These are phyloP conservation scores for Thumatha senex DNA, from an alignment of 2,888 invertebrate genomes.

Conservation along the genomic window DNA sequence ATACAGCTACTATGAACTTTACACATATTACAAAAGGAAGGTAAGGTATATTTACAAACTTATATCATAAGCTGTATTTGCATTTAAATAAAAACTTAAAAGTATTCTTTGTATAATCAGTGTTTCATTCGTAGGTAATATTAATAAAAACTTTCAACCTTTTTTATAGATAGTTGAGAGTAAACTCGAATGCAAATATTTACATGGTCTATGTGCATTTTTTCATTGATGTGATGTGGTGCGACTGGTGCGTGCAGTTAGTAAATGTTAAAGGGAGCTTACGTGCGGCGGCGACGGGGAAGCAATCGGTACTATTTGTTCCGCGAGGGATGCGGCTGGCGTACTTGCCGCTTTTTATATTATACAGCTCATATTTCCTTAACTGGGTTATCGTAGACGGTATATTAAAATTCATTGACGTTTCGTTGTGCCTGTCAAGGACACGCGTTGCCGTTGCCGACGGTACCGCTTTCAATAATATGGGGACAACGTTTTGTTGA, in stretches of 20 bases:
- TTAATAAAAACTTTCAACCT: no score
- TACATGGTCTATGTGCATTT: neutral
- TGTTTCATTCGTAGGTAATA: no score
- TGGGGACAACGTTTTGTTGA: slow-evolving; percentile 48
- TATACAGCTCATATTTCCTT: slow-evolving; percentile 65
- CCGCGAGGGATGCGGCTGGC: slow-evolving; percentile 53
- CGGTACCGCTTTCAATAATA: slow-evolving; percentile 55
- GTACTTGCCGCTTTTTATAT: slow-evolving; percentile 69
- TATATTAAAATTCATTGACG: slow-evolving; percentile 80
- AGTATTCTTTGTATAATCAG: no score
- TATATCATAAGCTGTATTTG: no score
- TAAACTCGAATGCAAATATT: no score
- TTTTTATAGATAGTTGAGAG: no score
- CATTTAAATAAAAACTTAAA: no score
- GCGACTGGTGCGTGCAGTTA: slow-evolving; percentile 59
- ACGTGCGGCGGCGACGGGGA: slow-evolving; percentile 76
- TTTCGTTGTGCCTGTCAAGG: slow-evolving; percentile 70
- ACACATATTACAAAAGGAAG: no score
- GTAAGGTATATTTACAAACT: no score
- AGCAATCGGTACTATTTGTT: slow-evolving; percentile 67
- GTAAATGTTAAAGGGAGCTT: slow-evolving; percentile 63
- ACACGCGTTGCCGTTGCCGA: slow-evolving; percentile 63
- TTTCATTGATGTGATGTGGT: slow-evolving; percentile 19
- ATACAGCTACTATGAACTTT: no score
- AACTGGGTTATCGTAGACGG: slow-evolving; percentile 77